Conservation (phyloP, 1,140 invertebrate genomes). For the Bombus soroeensis region DNA sequence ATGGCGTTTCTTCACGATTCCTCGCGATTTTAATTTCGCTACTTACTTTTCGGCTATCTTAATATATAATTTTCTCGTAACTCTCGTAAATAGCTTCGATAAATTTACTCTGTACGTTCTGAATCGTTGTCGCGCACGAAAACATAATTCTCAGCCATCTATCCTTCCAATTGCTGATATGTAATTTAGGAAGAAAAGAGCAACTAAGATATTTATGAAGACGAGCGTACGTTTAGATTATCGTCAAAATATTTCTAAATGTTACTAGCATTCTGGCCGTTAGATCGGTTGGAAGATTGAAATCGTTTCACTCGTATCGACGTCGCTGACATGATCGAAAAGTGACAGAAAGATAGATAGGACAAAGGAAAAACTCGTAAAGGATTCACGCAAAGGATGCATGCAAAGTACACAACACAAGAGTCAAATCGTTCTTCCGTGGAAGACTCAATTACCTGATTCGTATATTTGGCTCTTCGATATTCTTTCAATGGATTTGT, state of each 20-base stretch:
- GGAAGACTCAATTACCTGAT: conserved; percentile 36
- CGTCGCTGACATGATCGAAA: background rate
- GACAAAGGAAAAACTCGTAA: background rate
- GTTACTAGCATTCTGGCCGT: background rate
- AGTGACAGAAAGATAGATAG: background rate
- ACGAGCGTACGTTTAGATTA: background rate
- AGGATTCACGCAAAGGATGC: background rate
- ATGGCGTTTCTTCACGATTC: too few relatives aligned
- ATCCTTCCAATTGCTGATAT: too few relatives aligned
- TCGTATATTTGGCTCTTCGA: background rate
- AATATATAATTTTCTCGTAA: too few relatives aligned
- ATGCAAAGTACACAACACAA: conserved; percentile 27
- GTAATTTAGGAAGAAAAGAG: too few relatives aligned
- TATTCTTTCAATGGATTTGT: background rate
- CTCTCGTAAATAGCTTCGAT: too few relatives aligned
- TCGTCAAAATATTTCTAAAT: background rate
- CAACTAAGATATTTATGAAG: too few relatives aligned
- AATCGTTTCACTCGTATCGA: background rate
- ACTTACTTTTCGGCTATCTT: too few relatives aligned
- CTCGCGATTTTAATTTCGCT: too few relatives aligned
- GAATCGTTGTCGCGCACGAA: background rate
- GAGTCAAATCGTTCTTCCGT: background rate
- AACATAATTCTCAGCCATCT: background rate
- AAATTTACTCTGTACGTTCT: too few relatives aligned
- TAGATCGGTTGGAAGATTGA: conserved; percentile 18